phyloP scores from a whole-genome alignment of 2,888 invertebrate genomes.

The Dione juno region DNA sequence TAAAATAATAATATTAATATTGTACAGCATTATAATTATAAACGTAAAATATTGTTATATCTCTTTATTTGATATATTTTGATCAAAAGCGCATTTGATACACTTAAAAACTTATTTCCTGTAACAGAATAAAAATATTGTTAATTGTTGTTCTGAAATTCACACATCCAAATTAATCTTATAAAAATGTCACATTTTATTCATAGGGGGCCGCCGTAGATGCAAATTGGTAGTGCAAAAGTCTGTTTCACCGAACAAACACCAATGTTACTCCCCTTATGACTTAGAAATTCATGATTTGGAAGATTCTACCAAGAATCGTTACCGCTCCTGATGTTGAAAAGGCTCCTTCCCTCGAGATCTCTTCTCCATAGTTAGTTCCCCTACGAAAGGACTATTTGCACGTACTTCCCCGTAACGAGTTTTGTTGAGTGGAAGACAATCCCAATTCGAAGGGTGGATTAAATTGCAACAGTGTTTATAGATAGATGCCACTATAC shows the following conservation, averaged over 20 bases:
- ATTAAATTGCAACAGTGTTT: slow-evolving; percentile 17
- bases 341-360: slow-evolving; percentile 33
- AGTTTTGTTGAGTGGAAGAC: slow-evolving; percentile 38
- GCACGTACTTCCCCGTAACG: slow-evolving; percentile 34
- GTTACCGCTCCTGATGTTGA: slow-evolving; percentile 27
- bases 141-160: not conserved
- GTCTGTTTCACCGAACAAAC: slow-evolving; percentile 1
- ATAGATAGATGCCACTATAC: not conserved
- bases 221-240: not conserved
- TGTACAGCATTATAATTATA: too few species aligned
- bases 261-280: not conserved
- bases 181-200: not conserved
- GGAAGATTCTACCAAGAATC: slow-evolving; percentile 32
- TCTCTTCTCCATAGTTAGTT: slow-evolving; percentile 33
- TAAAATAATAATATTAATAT: too few species aligned
- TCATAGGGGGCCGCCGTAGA: not conserved
- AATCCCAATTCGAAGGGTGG: slow-evolving; percentile 30
- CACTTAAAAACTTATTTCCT: too few species aligned
- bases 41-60: too few species aligned
- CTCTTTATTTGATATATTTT: too few species aligned
- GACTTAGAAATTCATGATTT: slow-evolving; percentile 37
- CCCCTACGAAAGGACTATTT: slow-evolving; percentile 36
- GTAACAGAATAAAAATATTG: too few species aligned
- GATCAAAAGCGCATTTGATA: too few species aligned
- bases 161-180: not conserved